phyloP scores from a whole-genome alignment of 2,113 vertebrate species.

The Petroica traversi region DNA sequence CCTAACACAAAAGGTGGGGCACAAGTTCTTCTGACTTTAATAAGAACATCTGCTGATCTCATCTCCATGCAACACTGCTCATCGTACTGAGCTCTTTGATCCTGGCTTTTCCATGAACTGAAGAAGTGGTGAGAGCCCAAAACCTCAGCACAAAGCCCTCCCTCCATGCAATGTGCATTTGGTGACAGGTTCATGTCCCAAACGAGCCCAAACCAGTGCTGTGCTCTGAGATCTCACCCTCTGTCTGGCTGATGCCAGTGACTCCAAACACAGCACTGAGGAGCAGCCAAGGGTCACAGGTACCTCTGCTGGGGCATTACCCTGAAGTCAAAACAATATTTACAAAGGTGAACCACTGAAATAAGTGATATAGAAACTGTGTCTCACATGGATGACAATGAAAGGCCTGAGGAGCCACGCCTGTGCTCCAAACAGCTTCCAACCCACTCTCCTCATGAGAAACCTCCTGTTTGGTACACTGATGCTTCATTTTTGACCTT shows the following conservation, averaged over 20 bases:
- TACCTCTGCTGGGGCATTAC: not conserved
- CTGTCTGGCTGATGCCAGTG: not conserved
- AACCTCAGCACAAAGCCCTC: not conserved
- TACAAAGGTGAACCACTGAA: not conserved
- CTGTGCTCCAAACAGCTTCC: not conserved
- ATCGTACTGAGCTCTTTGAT: not conserved
- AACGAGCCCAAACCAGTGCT: fast-evolving
- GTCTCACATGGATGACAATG: not conserved
- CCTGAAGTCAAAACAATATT: not conserved
- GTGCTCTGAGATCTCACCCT: fast-evolving
- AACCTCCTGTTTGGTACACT: not conserved
- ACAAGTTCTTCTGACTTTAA: not conserved
- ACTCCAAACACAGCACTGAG: not conserved
- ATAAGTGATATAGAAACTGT: not conserved
- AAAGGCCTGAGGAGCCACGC: not conserved
- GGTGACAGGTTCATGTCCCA: not conserved
- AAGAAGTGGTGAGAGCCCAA: not conserved
- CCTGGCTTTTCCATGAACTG: not conserved
- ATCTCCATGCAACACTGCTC: not conserved
- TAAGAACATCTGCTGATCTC: not conserved
- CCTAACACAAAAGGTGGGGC: not conserved
- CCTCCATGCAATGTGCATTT: fast-evolving
- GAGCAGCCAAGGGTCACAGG: not conserved
- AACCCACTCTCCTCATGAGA: not conserved
- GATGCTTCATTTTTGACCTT: not conserved